Conservation (phyloP, 1,140 invertebrate genomes). For the Agrypnia vestita region DNA sequence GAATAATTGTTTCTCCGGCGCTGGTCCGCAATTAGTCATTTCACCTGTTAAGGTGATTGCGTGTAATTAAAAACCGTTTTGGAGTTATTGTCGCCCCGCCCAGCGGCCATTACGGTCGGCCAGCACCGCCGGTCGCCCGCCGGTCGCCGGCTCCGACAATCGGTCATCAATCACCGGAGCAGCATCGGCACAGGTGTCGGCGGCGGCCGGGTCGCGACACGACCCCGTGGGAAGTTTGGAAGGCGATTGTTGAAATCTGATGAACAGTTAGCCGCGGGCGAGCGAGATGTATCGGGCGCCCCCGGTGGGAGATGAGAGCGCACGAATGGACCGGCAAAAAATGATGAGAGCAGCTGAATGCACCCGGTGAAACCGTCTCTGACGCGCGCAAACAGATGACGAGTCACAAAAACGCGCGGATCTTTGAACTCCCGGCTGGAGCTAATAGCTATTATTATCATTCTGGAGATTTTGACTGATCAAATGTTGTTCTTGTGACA, state of each 20-base stretch:
- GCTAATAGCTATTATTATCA: too few relatives aligned
- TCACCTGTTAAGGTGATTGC: not conserved
- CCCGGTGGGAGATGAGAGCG: too few relatives aligned
- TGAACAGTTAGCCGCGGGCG: too few relatives aligned
- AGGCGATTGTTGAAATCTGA: not conserved
- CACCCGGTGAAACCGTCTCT: too few relatives aligned
- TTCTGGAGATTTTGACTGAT: too few relatives aligned
- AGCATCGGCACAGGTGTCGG: constrained; percentile 5
- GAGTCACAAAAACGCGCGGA: too few relatives aligned
- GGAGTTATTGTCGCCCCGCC: not conserved
- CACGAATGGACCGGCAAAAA: too few relatives aligned
- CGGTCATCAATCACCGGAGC: not conserved
- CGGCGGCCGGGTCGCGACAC: not conserved
- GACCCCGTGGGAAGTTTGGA: constrained; percentile 11
- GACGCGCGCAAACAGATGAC: too few relatives aligned
- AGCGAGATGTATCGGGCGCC: too few relatives aligned
- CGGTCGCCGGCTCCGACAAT: constrained; percentile 8
- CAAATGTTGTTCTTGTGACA: too few relatives aligned
- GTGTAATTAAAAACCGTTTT: constrained; percentile 29
- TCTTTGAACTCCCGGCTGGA: too few relatives aligned
- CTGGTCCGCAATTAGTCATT: not conserved
- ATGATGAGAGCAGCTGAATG: too few relatives aligned
- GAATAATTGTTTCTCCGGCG: constrained; percentile 14
- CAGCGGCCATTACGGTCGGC: not conserved
- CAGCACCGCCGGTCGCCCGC: not conserved